Evolutionary conservation across 2,797 vertebrate genomes (phyloP).

Genomic region (Labeo calbasu): DNA sequence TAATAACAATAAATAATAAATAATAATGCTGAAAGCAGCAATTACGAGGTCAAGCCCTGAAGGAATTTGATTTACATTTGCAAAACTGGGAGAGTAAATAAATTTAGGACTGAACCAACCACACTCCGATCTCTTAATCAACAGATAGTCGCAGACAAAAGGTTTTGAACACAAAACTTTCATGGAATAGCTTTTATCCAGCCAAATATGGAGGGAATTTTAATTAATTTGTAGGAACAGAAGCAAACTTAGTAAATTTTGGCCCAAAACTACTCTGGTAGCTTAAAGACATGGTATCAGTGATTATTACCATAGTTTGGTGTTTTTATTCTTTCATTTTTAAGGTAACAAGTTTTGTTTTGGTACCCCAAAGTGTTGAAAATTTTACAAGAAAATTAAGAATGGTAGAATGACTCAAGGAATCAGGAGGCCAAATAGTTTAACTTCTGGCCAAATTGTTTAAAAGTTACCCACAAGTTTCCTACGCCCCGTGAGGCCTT

Average conservation of each 20-base stretch:
- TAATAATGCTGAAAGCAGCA: background rate
- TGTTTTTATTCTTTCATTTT: background rate
- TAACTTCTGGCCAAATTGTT: no score
- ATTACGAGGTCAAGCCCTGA: background rate
- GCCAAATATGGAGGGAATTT: background rate
- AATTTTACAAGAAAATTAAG: background rate
- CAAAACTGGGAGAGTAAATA: background rate
- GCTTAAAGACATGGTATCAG: background rate
- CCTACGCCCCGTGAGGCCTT: no score
- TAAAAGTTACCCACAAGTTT: no score
- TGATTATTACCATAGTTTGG: background rate
- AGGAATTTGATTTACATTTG: background rate
- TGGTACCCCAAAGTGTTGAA: background rate
- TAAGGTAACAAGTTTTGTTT: background rate
- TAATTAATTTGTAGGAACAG: background rate
- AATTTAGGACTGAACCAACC: background rate
- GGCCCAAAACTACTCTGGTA: background rate
- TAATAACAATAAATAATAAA: constrained; percentile 1
- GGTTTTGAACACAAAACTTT: background rate
- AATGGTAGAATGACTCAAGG: background rate
- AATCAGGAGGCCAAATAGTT: background rate
- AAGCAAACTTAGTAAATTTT: background rate
- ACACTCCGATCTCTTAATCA: background rate
- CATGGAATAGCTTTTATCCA: background rate
- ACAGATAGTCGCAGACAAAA: background rate